Conservation (phyloP, 2,888 invertebrate genomes). For the Lasioglossum malachurum region DNA sequence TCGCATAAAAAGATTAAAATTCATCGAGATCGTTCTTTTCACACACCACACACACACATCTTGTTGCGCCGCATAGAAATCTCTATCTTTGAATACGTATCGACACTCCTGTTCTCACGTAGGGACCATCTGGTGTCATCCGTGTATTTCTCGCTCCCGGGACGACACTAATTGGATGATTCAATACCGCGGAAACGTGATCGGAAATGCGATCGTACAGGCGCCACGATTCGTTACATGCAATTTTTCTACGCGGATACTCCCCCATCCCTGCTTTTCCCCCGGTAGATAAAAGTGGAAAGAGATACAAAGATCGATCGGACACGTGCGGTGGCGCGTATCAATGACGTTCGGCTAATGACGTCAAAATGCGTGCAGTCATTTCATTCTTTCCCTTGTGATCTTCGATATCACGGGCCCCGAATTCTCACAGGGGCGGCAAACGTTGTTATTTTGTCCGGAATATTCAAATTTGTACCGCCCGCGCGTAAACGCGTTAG, state of each 20-base stretch:
- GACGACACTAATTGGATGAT: constrained; percentile 78
- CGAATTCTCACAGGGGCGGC: neutral
- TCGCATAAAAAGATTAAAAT: neutral
- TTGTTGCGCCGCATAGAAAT: constrained; percentile 19
- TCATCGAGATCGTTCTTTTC: neutral
- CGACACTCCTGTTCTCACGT: constrained; percentile 52
- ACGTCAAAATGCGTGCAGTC: constrained; percentile 54
- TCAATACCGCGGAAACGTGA: constrained; percentile 82
- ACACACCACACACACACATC: constrained; percentile 26
- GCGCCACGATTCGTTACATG: constrained; percentile 74
- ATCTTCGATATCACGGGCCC: neutral
- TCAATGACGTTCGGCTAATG: constrained; percentile 55
- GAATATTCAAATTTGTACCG: neutral
- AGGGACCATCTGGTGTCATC: constrained; percentile 64
- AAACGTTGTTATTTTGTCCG: neutral
- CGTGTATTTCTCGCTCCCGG: constrained; percentile 68
- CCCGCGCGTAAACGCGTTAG: neutral
- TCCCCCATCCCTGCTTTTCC: constrained; percentile 25
- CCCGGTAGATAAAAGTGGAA: constrained; percentile 58
- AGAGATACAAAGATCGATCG: constrained; percentile 56
- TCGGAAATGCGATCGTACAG: constrained; percentile 75
- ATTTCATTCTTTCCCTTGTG: constrained; percentile 25
- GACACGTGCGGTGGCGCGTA: constrained; percentile 49
- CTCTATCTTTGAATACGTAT: constrained; percentile 60
- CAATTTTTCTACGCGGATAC: constrained; percentile 71